Base-by-base conservation (phyloP, 1,140 invertebrate species). In the Hestina assimilis region DNA sequence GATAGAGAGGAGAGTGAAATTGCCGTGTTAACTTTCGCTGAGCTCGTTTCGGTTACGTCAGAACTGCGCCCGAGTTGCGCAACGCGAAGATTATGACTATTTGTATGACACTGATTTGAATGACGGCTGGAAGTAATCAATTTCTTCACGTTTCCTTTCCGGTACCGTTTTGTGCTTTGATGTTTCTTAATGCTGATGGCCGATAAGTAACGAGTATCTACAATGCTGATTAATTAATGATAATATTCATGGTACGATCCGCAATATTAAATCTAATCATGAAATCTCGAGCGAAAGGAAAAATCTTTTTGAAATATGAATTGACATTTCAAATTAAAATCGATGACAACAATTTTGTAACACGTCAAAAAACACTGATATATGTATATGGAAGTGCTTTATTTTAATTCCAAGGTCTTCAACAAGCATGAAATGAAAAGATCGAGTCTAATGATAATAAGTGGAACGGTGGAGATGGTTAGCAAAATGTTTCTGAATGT, bases 21-120 rank as follows among this genome's bases (percentile, higher is more conserved):
- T 85, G 69, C 62, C 65, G 72, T 59, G 66, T 63, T 63, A 78
- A 85, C 84, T 87, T 87, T 87, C 84, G 72, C 84, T 84, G 84
- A 76, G 78, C 84, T 70, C 73, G 75, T 81, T 87, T 83, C 69
- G 66, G 71, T 87, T 87, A 85, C 82, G 75, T 87, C 84, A 87
- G 62, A 43, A 38, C 51, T 66, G 63, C 67, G 63, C 65, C 48
- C 47, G 66, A 66, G 33, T 84, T 86, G 67, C 70, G 78, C 67
- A 83, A 84, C 33, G 23, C 20, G 68, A 75, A 63, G 73, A 78
- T 84, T 83, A 86, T 82, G 72, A 69, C 55, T 72, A 63, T 75
- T 78, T 71, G 66, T 77, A 74, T 81, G 77, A 82, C 76, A 83
- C 79, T 82, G 76, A 75, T 87, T 81, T 76, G 66, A 73, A 76